Evolutionary conservation across 2,797 vertebrate species (phyloP).

Genomic region (Thaleichthys pacificus): DNA sequence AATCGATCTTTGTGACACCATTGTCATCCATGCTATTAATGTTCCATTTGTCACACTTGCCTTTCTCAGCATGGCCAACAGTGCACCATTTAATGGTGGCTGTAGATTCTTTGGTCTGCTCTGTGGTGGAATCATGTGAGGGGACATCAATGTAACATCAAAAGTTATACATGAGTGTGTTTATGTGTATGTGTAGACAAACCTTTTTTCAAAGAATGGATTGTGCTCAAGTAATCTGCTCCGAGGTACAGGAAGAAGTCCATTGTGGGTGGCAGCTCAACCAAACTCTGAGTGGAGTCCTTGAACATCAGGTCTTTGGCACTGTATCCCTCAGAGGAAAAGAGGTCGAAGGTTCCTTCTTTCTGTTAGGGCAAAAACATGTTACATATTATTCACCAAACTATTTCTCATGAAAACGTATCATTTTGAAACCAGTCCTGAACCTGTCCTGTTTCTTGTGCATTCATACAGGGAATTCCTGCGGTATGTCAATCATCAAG

Average conservation of each 20-base stretch:
- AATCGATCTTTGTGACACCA: constrained; percentile 62
- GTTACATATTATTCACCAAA: neutral
- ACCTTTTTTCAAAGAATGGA: constrained; percentile 79
- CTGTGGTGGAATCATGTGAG: neutral
- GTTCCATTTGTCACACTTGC: constrained; percentile 86
- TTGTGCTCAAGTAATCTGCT: constrained; percentile 67
- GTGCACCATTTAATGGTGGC: constrained; percentile 83
- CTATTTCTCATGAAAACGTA: neutral
- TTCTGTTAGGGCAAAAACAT: constrained; percentile 35
- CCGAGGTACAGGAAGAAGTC: constrained; percentile 83
- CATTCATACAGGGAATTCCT: neutral
- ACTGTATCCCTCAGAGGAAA: constrained; percentile 69
- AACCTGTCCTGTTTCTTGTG: neutral
- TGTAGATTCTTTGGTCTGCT: neutral
- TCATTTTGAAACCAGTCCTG: neutral
- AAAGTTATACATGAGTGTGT: constrained; percentile 2
- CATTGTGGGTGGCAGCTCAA: constrained; percentile 70
- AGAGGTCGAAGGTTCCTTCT: constrained; percentile 59
- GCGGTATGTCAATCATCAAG: no score
- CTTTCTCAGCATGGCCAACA: constrained; percentile 74
- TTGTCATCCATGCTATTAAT: constrained; percentile 37
- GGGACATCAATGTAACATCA: neutral
- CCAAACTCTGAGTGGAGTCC: constrained; percentile 74
- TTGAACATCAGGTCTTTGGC: constrained; percentile 87
- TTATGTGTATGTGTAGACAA: neutral